phyloP scores from a whole-genome alignment of 2,797 vertebrate genomes.

The Sebastolobus alascanus region DNA sequence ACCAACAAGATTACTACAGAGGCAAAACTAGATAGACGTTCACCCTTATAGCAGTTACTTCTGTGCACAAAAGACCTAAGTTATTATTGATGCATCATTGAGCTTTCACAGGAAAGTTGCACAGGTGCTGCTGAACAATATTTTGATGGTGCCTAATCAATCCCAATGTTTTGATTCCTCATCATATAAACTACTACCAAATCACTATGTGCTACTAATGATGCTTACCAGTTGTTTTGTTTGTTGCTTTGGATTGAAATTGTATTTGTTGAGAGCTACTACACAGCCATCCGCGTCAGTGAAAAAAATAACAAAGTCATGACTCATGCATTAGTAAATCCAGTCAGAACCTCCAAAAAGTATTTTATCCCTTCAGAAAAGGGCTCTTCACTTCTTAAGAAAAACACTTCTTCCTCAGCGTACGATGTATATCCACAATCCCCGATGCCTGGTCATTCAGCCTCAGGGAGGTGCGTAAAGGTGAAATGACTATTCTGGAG shows the following conservation, averaged over 20 bases:
- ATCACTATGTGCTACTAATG: slow-evolving; percentile 5
- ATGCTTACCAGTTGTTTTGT: slow-evolving; percentile 75
- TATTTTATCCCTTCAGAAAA: slow-evolving; percentile 15
- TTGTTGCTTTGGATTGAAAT: slow-evolving; percentile 50
- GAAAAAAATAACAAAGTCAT: slow-evolving; percentile 69
- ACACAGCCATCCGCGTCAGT: slow-evolving; percentile 60
- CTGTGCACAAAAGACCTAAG: not conserved
- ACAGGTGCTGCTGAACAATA: slow-evolving; percentile 8
- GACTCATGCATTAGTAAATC: slow-evolving; percentile 70
- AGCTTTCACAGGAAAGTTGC: not conserved
- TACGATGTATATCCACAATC: slow-evolving; percentile 59
- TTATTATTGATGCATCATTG: slow-evolving; percentile 13
- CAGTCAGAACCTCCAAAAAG: slow-evolving; percentile 49
- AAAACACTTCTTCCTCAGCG: slow-evolving; percentile 35
- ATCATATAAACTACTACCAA: not conserved
- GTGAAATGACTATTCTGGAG: slow-evolving; percentile 72
- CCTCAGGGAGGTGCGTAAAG: slow-evolving; percentile 58
- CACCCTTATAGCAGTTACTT: not conserved
- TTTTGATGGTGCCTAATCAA: not conserved
- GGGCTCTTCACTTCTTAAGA: slow-evolving; percentile 17
- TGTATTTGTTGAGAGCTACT: slow-evolving; percentile 52
- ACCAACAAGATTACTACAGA: not conserved
- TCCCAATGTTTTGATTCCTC: not conserved
- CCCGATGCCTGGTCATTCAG: slow-evolving; percentile 57
- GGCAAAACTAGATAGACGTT: not conserved